A percentile compares a stretch with the other conserved stretches of the same genome.
These are phyloP conservation scores for Anthrax anthrax DNA, from an alignment of 2,888 invertebrate genomes.

Conservation along the genomic window DNA sequence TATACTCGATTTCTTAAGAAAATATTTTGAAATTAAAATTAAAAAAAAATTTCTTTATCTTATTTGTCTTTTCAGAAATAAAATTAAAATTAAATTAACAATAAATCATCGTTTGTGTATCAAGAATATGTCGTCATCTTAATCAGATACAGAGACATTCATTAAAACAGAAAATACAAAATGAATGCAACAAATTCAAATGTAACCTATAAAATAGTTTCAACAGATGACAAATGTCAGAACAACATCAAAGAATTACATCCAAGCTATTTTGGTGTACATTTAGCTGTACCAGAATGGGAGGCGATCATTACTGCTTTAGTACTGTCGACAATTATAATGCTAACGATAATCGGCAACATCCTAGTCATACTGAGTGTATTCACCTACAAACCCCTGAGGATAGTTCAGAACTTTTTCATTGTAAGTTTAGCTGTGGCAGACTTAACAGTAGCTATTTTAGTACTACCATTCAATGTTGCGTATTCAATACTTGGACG, in stretches of 20 bases:
- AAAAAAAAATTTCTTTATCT: no score
- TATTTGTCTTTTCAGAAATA: no score
- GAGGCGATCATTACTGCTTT: slow-evolving; percentile 70
- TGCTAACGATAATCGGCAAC: slow-evolving; percentile 83
- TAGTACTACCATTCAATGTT: slow-evolving; percentile 86
- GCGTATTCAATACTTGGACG: slow-evolving; percentile 78
- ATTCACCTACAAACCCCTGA: slow-evolving; percentile 84
- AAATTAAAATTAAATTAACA: no score
- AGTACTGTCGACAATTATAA: slow-evolving; percentile 67
- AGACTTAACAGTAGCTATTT: slow-evolving; percentile 77
- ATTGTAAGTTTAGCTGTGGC: slow-evolving; percentile 90
- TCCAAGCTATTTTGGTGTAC: slow-evolving; percentile 54
- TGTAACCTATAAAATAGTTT: no score
- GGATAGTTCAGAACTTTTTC: slow-evolving; percentile 92
- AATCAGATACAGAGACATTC: no score
- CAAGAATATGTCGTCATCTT: no score
- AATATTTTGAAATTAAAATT: no score
- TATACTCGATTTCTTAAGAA: no score
- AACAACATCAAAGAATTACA: slow-evolving; percentile 26
- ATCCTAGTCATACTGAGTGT: slow-evolving; percentile 86
- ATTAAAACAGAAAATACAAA: no score
- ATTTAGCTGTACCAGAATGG: slow-evolving; percentile 68
- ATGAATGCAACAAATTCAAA: no score
- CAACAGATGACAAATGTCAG: slow-evolving; percentile 11
- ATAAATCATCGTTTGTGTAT: no score